phyloP scores from a whole-genome alignment of 2,113 vertebrate species.

The Siphamia tubifer region DNA sequence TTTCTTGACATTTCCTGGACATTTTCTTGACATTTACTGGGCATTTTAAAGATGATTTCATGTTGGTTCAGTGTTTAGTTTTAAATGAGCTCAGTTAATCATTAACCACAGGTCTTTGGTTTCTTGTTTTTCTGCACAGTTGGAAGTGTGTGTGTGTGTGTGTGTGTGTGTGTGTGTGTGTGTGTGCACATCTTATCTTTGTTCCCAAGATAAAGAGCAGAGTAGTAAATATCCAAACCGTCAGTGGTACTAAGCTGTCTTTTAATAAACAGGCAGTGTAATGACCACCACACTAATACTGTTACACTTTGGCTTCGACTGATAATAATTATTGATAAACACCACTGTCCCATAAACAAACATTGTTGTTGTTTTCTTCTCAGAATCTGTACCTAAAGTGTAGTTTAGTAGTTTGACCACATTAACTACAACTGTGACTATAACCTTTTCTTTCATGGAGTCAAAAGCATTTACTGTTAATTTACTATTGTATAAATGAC shows the following conservation, averaged over 20 bases:
- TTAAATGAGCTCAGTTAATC: slow-evolving; percentile 56
- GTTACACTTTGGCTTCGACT: not conserved
- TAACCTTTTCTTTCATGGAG: too few species aligned
- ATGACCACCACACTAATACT: slow-evolving; percentile 12
- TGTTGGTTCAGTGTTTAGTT: slow-evolving; percentile 21
- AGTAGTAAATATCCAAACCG: slow-evolving; percentile 63
- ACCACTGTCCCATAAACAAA: not conserved
- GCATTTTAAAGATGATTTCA: slow-evolving; percentile 36
- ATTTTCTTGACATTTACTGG: too few species aligned
- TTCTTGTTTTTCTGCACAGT: slow-evolving; percentile 41
- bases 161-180: too few species aligned
- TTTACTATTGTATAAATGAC: too few species aligned
- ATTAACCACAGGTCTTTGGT: slow-evolving; percentile 30
- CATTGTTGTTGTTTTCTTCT: not conserved
- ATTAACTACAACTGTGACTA: too few species aligned
- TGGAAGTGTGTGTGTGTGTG: slow-evolving; percentile 29
- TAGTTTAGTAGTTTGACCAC: too few species aligned
- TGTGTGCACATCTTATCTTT: slow-evolving; percentile 65
- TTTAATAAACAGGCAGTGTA: slow-evolving; percentile 29
- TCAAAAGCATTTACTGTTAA: too few species aligned
- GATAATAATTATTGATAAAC: not conserved
- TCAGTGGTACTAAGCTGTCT: slow-evolving; percentile 65
- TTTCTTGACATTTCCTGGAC: too few species aligned
- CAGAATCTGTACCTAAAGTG: not conserved
- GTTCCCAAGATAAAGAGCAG: slow-evolving; percentile 52